Evolutionary conservation across 2,113 vertebrate species (phyloP), one percentile per base, ranked within the genome.

Genomic region (Garra rufa): DNA sequence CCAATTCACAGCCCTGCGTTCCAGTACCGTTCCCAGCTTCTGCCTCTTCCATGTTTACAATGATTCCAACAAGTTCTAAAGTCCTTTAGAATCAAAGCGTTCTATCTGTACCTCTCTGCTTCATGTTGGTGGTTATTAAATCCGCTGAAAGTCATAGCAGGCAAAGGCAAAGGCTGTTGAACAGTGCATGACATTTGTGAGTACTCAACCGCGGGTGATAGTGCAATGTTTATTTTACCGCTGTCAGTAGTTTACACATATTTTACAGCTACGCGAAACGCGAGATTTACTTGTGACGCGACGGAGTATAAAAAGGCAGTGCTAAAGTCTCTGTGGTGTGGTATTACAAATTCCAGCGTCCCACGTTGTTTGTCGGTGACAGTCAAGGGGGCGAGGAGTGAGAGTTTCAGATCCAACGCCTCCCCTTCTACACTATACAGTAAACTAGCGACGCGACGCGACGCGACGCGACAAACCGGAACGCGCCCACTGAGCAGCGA

Each of bases 311-410:
- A 28, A 28, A 79, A 30, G 21, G 38, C 48, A 34, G 48, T 6
- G 24, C 11, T 3, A 38, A 69, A 81, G 78, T 43, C n/a, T 81
- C 24, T 48, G 34, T 65, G 41, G 78, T 50, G 61, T 50, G 44
- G 26, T 15, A n/a, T n/a, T 50, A 17, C 61, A 50, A 34, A 69
- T 69, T 52, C 61, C 78, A 34, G 7, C 78, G 41, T 34, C 59
- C 44, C 19, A 46, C 77, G 50, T 38, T 77, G 75, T 41, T 77
- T 75, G 76, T 77, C 76, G 21, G 52, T 77, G 52, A 77, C 76
- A 78, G 50, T 59, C 74, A 19, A n/a, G 34, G 30, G 28, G 28
- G 30, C 14, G n/a, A 17, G 15, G n/a, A 63, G 38, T 41, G 7
- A 41, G 34, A 61, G 76, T 63, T 79, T 26, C 9, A 65, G 9